Conservation (phyloP, 2,113 vertebrate genomes). For the Myrmecophaga tridactyla region DNA sequence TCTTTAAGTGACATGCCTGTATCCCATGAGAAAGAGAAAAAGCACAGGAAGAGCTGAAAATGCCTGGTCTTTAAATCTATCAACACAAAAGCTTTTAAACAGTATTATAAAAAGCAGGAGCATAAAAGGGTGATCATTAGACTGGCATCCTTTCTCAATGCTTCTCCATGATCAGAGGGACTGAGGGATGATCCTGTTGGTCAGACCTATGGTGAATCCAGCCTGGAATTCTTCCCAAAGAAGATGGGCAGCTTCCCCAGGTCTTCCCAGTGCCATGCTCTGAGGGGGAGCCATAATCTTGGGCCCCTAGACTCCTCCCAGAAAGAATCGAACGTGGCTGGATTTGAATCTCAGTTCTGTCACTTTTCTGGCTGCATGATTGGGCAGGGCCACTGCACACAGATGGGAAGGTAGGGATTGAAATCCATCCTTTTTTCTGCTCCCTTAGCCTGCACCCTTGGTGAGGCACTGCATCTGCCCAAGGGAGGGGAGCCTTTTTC, state of each 20-base stretch:
- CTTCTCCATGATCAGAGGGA: background rate
- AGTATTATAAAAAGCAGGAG: background rate
- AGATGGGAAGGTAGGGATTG: background rate
- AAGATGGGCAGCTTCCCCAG: background rate
- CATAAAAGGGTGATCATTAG: background rate
- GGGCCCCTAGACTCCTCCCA: too few species aligned
- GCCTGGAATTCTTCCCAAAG: background rate
- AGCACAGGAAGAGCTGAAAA: background rate
- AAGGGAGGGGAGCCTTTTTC: background rate
- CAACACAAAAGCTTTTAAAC: background rate
- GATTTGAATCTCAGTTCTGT: background rate
- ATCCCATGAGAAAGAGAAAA: constrained; percentile 26
- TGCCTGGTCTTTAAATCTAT: background rate
- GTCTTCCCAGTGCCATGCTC: fast-evolving
- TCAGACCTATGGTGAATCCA: background rate
- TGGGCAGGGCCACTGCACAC: background rate
- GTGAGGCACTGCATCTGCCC: background rate
- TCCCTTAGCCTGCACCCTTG: background rate
- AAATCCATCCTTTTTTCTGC: background rate
- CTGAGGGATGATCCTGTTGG: background rate
- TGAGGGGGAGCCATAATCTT: background rate
- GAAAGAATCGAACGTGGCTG: fast-evolving
- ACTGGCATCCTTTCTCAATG: background rate
- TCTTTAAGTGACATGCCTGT: constrained; percentile 83
- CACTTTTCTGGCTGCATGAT: background rate